A percentile compares a stretch with the other conserved stretches of the same genome.
phyloP scores from a whole-genome alignment of 2,797 vertebrate genomes.

The Pangasius larnaudii region DNA sequence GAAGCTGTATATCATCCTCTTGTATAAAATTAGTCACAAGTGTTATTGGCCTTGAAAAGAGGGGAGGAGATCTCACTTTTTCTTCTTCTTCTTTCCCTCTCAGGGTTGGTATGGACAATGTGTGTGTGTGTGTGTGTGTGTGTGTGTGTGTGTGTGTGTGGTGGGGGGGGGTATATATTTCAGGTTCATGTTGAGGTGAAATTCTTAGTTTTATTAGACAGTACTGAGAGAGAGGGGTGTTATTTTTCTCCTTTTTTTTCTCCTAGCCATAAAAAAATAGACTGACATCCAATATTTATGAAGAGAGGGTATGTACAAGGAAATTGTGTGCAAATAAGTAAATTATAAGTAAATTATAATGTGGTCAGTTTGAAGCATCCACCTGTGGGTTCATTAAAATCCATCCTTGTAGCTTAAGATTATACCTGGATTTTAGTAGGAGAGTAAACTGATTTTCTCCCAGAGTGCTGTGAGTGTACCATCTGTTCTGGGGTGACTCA shows the following conservation, averaged over 20 bases:
- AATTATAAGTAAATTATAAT: neutral
- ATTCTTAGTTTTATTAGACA: constrained; percentile 52
- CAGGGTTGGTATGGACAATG: constrained; percentile 1
- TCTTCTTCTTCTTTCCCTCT: constrained; percentile 19
- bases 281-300: neutral
- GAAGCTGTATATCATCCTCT: constrained; percentile 61
- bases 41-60: constrained; percentile 54
- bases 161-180: constrained; percentile 20
- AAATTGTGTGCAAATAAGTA: neutral
- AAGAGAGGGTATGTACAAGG: neutral
- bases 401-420: neutral
- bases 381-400: neutral
- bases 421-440: neutral
- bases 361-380: neutral
- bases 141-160: no score
- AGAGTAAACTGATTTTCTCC: neutral
- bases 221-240: constrained; percentile 18
- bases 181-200: constrained; percentile 55
- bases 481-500: neutral
- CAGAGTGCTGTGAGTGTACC: neutral
- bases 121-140: neutral
- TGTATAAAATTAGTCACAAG: constrained; percentile 44
- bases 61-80: constrained; percentile 31
- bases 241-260: constrained; percentile 25
- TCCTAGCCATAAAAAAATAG: constrained; percentile 8